Evolutionary conservation across 2,797 vertebrate genomes (phyloP), one percentile per base, ranked within the genome.

Genomic region (Siniperca undulata): DNA sequence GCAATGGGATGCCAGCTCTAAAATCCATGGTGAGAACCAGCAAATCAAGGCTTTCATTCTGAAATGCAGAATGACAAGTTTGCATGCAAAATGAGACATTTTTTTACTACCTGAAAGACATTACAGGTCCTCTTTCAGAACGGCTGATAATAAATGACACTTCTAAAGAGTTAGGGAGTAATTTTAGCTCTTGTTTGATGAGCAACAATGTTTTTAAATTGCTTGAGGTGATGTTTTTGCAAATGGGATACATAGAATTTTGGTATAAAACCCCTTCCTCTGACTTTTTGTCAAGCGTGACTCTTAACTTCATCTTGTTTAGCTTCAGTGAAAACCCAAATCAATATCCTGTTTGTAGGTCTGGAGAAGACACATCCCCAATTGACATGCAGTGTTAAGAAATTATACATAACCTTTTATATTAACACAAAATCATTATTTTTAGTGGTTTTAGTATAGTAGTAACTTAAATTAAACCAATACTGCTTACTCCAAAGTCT

Each of bases 1-100:
- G 90, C 82, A 69, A 78, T 46, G 19, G 69, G 58, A 90, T 67
- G 78, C 85, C 78, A 27, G 80, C 86, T 84, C 83, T 83, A 88
- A 87, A 77, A 85, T 84, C 77, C 69, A 3, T 58, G 40, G 64
- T 56, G 68, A 84, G 78, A 80, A 74, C 30, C 55, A 30, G 84
- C 60, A 83, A 84, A 88, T 86, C 76, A 77, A 82, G 71, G 48
- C 77, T 84, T 83, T 76, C 38, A 30, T 79, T 76, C 55, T 74
- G 20, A 20, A 67, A 74, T 0, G 17, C 17, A 0, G 44, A 78
- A 68, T 61, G 38, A 82, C 52, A 69, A 38, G 70, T 82, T 85
- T 82, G 61, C 67, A 77, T 87, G 58, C 56, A 70, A 46, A 90
- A 86, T 85, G 16, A 79, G 60, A 67, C 3, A 0, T 36, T 34